These are phyloP conservation scores for Athripsodes cinereus DNA, from an alignment of 2,888 invertebrate genomes.

Conservation along the genomic window DNA sequence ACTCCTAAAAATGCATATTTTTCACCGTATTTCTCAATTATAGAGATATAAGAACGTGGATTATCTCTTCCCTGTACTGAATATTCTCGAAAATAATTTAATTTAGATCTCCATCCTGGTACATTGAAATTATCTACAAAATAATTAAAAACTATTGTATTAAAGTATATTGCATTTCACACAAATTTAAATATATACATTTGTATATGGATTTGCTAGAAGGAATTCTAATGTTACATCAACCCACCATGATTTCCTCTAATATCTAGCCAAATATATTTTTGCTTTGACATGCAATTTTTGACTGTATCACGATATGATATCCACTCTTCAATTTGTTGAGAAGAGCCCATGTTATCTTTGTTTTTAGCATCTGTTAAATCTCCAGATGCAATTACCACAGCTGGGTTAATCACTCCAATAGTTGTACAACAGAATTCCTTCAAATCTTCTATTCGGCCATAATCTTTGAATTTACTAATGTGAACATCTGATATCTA, in stretches of 20 bases:
- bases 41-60: conserved; percentile 67
- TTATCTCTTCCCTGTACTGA: conserved; percentile 70
- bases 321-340: conserved; percentile 77
- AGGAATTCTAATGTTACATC: too few species aligned
- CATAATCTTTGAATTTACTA: conserved; percentile 73
- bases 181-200: too few species aligned
- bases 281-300: conserved; percentile 58
- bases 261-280: conserved; percentile 81
- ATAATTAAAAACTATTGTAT: not conserved
- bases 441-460: conserved; percentile 67
- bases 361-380: conserved; percentile 80
- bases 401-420: conserved; percentile 62
- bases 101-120: conserved; percentile 56
- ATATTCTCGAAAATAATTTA: conserved; percentile 72
- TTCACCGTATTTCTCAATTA: conserved; percentile 49
- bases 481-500: conserved; percentile 88
- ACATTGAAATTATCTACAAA: conserved; percentile 83
- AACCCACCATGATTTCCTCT: conserved; percentile 90
- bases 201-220: too few species aligned
- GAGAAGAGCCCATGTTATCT: conserved; percentile 74
- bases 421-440: conserved; percentile 75
- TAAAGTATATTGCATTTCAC: too few species aligned
- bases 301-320: conserved; percentile 65
- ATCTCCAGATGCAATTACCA: conserved; percentile 83
- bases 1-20: conserved; percentile 77